Base-by-base conservation (phyloP, 2,797 vertebrate species). In the Poecilia wingei region DNA sequence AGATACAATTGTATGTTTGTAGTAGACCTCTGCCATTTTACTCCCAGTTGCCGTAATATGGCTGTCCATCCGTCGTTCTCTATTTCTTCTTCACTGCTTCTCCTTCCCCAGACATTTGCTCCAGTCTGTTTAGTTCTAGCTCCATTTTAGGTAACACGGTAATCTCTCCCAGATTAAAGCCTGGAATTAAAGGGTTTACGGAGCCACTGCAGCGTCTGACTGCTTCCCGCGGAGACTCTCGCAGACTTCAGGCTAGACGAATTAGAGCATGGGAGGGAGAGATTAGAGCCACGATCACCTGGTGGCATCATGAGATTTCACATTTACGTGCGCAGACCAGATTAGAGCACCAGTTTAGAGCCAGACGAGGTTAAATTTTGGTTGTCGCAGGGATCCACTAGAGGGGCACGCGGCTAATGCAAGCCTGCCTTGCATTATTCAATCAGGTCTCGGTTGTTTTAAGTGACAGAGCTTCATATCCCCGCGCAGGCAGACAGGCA, bases 121-220 rank as follows among this genome's bases (percentile, higher is more conserved):
- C 74, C 82, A 72, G 72, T 81, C 70, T 76, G 78, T 81, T 82
- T 76, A 70, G 75, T 76, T 68, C 43, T 47, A 43, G 59, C 6
- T 16, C 79, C 70, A 16, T 66, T 31, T 74, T 76, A 13, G 74
- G 79, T 84, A 51, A 43, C 78, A 8, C 78, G 64, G 79, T 90
- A 93, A 91, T 91, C 92, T 85, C 84, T 81, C 84, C 88, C 91
- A 91, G 86, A 95, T 93, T 92, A 89, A 83, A 86, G 79, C 4
- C 33, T 64, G 72, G 85, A 87, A 87, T 86, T 91, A 82, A 80
- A 82, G 39, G 85, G 73, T 88, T 92, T 89, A 85, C 7, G 33
- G 76, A 28, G 41, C 82, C 61, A 33, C 25, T 22, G 68, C 72
- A 68, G 28, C 78, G 87, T 68, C 81, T 82, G 87, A 89, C 87